Percentiles rank a stretch among this genome's conserved stretches.
These are phyloP conservation scores for Etia nguti DNA, from an alignment of 2,113 vertebrate species.

Conservation along the genomic window DNA sequence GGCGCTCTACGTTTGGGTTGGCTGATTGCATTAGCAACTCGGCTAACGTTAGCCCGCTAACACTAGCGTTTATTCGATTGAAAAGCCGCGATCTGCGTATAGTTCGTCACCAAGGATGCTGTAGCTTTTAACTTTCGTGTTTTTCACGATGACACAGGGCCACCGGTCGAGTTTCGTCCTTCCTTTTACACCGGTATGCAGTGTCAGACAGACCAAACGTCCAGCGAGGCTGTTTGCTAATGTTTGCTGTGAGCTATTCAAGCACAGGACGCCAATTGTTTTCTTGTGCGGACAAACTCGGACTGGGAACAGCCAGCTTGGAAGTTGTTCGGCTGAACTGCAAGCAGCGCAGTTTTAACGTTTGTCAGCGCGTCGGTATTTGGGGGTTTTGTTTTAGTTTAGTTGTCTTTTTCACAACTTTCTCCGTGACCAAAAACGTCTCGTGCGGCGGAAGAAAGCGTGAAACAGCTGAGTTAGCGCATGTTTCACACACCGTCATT, in stretches of 20 bases:
- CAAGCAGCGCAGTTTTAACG: neutral
- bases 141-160: neutral
- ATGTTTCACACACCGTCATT: neutral
- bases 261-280: constrained; percentile 53
- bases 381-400: neutral
- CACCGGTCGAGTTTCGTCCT: neutral
- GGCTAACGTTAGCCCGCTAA: constrained; percentile 53
- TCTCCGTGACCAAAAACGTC: constrained; percentile 15
- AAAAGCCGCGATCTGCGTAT: neutral
- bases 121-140: neutral
- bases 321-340: constrained; percentile 5
- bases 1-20: constrained; percentile 16
- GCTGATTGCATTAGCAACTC: constrained; percentile 31
- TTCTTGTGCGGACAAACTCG: constrained; percentile 39
- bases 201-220: constrained; percentile 32
- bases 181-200: neutral
- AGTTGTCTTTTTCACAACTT: constrained; percentile 28
- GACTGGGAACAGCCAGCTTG: constrained; percentile 8
- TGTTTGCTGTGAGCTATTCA: constrained; percentile 42
- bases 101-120: neutral
- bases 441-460: neutral
- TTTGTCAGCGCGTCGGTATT: neutral
- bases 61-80: constrained; percentile 42
- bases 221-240: constrained; percentile 49
- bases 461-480: neutral